Evolutionary conservation across 92 coral and sea anemone species (phyloP), one percentile per base, ranked within the genome.

Genomic region (Parazoanthus swiftii): DNA sequence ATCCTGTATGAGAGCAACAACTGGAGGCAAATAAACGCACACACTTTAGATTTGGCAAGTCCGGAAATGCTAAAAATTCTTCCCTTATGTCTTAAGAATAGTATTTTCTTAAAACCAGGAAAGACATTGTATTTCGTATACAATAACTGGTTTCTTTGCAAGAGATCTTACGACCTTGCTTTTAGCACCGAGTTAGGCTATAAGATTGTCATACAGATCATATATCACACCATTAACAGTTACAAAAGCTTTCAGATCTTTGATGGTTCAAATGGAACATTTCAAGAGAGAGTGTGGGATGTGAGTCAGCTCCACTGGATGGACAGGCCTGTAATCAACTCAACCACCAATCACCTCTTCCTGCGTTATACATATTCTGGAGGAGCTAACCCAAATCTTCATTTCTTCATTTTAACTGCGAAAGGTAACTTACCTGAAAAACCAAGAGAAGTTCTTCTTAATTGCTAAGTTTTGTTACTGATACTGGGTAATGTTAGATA

Each of bases 101-200:
- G 23, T 42, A 89, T 92, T 2, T 86, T 67, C 82, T 16, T 93
- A 5, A 39, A 58, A 15, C 75, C 85, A 8, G 88, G 89, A 11
- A 73, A 74, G 39, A 81, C 88, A 0, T 79, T 73, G 5, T 58
- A 83, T 38, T 91, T 91, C 42, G 66, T 39, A 2, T 67, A 59
- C 67, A 78, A 91, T 56, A 13, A 65, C 0, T 18, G 56, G 8
- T 25, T 58, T 35, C 63, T 42, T 29, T 54, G n/a, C 26, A n/a
- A 18, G 58, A 10, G 59, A 23, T 76, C 37, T 33, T 93, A 94
- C 58, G 82, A 79, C 16, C 92, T 92, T 39, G 26, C 79, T 0
- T 14, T 93, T 79, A 72, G 38, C 23, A 91, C 95, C 10, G 81
- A 89, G 21, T 71, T 63, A 33, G 92, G 94, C 4, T 85, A 83